Base-by-base conservation (phyloP, 2,797 vertebrate genomes). In the Apodemus agrarius region DNA sequence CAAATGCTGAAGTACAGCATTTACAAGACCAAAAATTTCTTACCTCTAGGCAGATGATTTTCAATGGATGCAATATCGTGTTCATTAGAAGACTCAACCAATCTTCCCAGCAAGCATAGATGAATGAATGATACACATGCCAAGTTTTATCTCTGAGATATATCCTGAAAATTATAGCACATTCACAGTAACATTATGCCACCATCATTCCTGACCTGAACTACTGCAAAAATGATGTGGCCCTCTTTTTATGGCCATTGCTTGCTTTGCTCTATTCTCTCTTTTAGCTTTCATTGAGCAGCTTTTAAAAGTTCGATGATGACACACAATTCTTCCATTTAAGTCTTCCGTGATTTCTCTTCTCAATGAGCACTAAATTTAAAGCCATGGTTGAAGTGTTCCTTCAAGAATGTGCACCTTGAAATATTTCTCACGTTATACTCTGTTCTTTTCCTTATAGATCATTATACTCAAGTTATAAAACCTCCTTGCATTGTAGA, bases 331-430 rank as follows among this genome's bases (percentile, higher is more conserved):
- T 43, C 31, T 21, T 59, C 69, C 24, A 87, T 21, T 40, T 46
- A 82, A 37, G 13, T 40, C 5, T 92, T 37, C 24, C 61, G 61
- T 85, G 37, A 85, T 63, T 96, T 96, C 76, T 37, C 24, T 90
- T 97, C 54, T 76, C 29, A 65, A 91, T 81, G 52, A 89, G 61
- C 34, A 75, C 54, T 89, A 93, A 86, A 89, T 89, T 52, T 29
- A 59, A 89, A 96, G 37, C 1, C 17, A 82, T 65, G 49, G 13
- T 14, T 86, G 94, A 43, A 86, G 65, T 12, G 0, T 59, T 74
- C 80, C 4, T 82, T 63, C 61, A n/a, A 52, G 46, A 85, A 37
- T 86, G 65, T 57, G 65, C 3, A 91, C 14, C 6, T 16, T 75
- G 19, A 37, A 86, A 65, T 31, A 63, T 90, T 67, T 24, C 59